phyloP scores from a whole-genome alignment of 92 coral and sea anemone genomes.

The Palythoa grandis region DNA sequence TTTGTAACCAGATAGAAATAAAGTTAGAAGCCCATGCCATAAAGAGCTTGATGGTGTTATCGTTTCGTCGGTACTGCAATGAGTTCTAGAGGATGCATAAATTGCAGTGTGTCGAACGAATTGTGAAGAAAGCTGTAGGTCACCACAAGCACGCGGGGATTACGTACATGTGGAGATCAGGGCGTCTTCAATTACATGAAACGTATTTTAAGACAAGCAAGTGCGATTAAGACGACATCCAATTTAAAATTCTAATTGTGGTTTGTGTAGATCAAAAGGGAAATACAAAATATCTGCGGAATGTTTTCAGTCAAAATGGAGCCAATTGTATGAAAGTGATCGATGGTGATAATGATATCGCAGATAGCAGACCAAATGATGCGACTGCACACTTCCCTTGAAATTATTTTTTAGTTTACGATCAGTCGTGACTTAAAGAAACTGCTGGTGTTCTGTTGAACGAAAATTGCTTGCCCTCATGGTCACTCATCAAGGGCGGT shows the following conservation, averaged over 20 bases:
- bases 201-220: slow-evolving; percentile 35
- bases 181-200: slow-evolving; percentile 12
- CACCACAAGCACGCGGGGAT: not conserved
- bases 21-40: too few species aligned
- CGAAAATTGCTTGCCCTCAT: not conserved
- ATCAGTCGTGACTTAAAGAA: not conserved
- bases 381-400: not conserved
- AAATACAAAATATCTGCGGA: slow-evolving; percentile 17
- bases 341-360: not conserved
- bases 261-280: slow-evolving; percentile 42
- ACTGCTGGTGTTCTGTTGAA: slow-evolving; percentile 11
- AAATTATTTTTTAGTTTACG: not conserved
- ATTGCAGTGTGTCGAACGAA: not conserved
- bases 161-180: not conserved
- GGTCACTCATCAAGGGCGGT: slow-evolving; percentile 9
- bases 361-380: not conserved
- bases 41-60: too few species aligned
- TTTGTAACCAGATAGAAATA: too few species aligned
- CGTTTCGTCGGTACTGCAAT: too few species aligned
- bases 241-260: slow-evolving; percentile 34
- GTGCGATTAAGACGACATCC: slow-evolving; percentile 38
- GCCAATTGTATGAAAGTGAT: slow-evolving; percentile 12
- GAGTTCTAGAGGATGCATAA: too few species aligned
- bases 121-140: not conserved
- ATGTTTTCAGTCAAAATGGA: slow-evolving; percentile 37